Evolutionary conservation across 2,888 invertebrate species (phyloP).

Genomic region (Lottia gigantea): DNA sequence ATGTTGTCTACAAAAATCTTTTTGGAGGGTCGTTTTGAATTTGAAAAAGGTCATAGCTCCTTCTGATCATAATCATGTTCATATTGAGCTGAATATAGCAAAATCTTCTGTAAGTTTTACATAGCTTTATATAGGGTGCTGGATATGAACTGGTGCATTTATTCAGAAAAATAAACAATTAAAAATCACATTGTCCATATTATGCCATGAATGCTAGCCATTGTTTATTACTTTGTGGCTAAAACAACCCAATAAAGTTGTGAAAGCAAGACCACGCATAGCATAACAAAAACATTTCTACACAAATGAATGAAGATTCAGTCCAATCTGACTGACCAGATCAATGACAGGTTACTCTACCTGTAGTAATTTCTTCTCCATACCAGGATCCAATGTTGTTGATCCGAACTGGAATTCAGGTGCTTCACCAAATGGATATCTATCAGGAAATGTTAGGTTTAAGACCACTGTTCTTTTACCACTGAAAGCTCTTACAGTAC

Average conservation of each 20-base stretch:
- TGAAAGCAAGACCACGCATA: too few species aligned
- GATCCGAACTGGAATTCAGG: conserved; percentile 76
- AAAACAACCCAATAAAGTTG: too few species aligned
- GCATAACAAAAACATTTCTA: background rate
- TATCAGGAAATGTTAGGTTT: conserved; percentile 78
- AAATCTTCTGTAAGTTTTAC: too few species aligned
- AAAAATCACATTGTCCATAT: background rate
- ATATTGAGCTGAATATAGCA: too few species aligned
- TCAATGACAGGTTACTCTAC: conserved; percentile 57
- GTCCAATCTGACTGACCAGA: too few species aligned
- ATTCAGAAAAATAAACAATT: background rate
- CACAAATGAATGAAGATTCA: background rate
- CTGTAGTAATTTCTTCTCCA: conserved; percentile 81
- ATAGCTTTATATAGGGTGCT: too few species aligned
- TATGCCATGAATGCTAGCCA: background rate
- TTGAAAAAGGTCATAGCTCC: too few species aligned
- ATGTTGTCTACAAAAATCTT: too few species aligned
- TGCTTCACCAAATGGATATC: conserved; percentile 78
- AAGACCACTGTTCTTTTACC: conserved; percentile 48
- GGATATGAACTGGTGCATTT: background rate
- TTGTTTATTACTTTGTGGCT: too few species aligned
- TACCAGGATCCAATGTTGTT: conserved; percentile 78
- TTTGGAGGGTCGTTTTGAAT: too few species aligned
- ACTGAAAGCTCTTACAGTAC: conserved; percentile 73
- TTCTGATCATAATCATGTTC: too few species aligned